Evolutionary conservation across 2,797 vertebrate species (phyloP), one percentile per base, ranked within the genome.

Genomic region (Capromys pilorides): DNA sequence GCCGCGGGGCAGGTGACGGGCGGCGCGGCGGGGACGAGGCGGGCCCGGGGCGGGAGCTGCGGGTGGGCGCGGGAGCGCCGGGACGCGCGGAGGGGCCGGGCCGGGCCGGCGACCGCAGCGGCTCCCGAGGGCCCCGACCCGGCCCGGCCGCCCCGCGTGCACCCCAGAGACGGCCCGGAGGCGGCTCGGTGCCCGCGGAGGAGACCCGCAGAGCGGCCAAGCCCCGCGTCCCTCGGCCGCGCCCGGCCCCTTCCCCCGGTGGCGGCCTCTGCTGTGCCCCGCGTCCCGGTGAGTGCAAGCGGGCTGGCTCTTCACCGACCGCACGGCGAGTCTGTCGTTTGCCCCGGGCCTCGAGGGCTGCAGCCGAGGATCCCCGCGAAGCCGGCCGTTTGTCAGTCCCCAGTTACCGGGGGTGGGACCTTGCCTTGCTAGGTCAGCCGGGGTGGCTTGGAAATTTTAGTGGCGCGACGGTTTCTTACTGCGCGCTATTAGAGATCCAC

Each of bases 1-100:
- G 12, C n/a, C 33, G 45, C 85, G 26, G 18, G 73, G 91, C 97
- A 96, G 95, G 97, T 97, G 96, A 97, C 62, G 2, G 94, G 81
- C 57, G 33, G 94, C 45, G 91, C 45, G 78, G 95, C 45, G 22
- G 49, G 45, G 45, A 45, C 61, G 12, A 39, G 83, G 95, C 59
- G 24, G 95, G 95, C 39, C n/a, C 51, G 12, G 49, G 83, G 95
- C 54, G 19, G 73, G 81, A 49, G n/a, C 59, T 36, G 80, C 7
- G 41, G 45, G 6, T 13, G 22, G 36, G 61, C 19, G 59, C 59
- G 59, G 18, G 59, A 22, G 57, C 33, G 12, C 24, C 39, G 24
- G 73, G 75, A 16, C 41, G 66, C 49, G 49, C 7, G 19, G 22
- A 33, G 36, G 18, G 59, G 41, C 10, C 79, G 33, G 13, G 8